Evolutionary conservation across 2,888 invertebrate species (phyloP).

Genomic region (Venustoraphidia nigricollis): DNA sequence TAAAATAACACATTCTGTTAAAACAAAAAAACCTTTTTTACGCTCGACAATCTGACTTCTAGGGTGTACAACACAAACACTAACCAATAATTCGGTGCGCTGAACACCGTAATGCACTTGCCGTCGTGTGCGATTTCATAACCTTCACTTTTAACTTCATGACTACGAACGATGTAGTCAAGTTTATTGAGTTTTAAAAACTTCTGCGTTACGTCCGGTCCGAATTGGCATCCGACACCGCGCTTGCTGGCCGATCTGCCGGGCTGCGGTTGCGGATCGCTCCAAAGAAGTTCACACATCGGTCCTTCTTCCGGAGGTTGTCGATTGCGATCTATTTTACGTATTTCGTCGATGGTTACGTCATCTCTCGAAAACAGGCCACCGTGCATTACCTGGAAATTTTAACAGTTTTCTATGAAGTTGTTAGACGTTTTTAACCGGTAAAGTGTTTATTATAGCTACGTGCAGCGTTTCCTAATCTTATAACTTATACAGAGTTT

Average conservation of each 20-base stretch:
- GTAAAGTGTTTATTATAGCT: background rate
- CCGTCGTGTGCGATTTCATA: slow-evolving; percentile 92
- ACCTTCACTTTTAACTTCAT: slow-evolving; percentile 94
- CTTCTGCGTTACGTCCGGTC: slow-evolving; percentile 84
- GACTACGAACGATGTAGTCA: slow-evolving; percentile 89
- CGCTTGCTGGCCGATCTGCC: slow-evolving; percentile 90
- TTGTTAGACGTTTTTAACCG: background rate
- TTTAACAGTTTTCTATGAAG: background rate
- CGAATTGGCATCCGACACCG: slow-evolving; percentile 97
- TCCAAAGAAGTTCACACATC: slow-evolving; percentile 99
- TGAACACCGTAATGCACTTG: slow-evolving; percentile 96
- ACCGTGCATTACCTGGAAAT: slow-evolving; percentile 82
- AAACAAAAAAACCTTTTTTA: slow-evolving; percentile 1
- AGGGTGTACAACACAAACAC: slow-evolving; percentile 12
- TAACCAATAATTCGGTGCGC: slow-evolving; percentile 98
- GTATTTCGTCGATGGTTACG: slow-evolving; percentile 85
- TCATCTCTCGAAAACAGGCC: slow-evolving; percentile 90
- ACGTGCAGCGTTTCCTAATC: background rate
- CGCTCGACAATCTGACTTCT: too few species aligned
- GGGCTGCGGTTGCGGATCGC: slow-evolving; percentile 83
- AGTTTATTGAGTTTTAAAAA: slow-evolving; percentile 77
- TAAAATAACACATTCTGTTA: slow-evolving; percentile 9
- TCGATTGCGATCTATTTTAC: slow-evolving; percentile 75
- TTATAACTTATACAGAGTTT: too few species aligned
- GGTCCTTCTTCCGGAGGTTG: slow-evolving; percentile 93